phyloP scores from a whole-genome alignment of 2,797 vertebrate species.

The Chlorospingus flavigularis region DNA sequence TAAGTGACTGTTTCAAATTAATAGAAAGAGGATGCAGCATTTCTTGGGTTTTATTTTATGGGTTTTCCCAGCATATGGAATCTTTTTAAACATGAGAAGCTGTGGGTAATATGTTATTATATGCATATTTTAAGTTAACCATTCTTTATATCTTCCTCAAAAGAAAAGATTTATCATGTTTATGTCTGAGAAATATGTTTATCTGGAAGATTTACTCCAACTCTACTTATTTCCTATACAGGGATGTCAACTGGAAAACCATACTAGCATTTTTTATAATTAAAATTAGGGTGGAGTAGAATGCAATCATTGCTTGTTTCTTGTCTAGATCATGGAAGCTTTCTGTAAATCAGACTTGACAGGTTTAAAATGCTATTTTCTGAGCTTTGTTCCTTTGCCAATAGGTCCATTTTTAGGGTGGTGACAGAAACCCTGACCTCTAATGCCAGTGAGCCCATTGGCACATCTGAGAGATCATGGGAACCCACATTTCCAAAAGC shows the following conservation, averaged over 20 bases:
- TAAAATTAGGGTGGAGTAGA: constrained; percentile 55
- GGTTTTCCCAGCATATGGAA: constrained; percentile 66
- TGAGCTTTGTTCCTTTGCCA: constrained; percentile 20
- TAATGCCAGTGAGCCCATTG: not conserved
- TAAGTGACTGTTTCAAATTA: constrained; percentile 63
- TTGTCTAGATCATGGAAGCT: constrained; percentile 33
- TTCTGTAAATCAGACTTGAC: constrained; percentile 48
- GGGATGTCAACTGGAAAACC: constrained; percentile 33
- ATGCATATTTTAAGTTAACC: constrained; percentile 67
- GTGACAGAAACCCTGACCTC: not conserved
- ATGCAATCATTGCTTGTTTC: constrained; percentile 10
- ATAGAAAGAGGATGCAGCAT: constrained; percentile 64
- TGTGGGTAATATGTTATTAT: constrained; percentile 64
- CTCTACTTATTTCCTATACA: constrained; percentile 24
- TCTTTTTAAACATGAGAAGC: constrained; percentile 68
- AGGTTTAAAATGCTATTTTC: constrained; percentile 27
- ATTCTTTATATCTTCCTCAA: constrained; percentile 52
- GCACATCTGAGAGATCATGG: not conserved
- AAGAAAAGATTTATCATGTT: constrained; percentile 59
- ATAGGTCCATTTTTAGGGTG: not conserved
- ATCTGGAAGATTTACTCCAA: constrained; percentile 43
- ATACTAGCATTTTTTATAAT: constrained; percentile 44
- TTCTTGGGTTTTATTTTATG: constrained; percentile 61
- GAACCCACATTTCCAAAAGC: not conserved
- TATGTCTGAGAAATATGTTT: constrained; percentile 49